Percentiles rank a stretch among this genome's conserved stretches.
Evolutionary conservation across 1,140 invertebrate genomes (phyloP).

Genomic region (Leptopilina clavipes): DNA sequence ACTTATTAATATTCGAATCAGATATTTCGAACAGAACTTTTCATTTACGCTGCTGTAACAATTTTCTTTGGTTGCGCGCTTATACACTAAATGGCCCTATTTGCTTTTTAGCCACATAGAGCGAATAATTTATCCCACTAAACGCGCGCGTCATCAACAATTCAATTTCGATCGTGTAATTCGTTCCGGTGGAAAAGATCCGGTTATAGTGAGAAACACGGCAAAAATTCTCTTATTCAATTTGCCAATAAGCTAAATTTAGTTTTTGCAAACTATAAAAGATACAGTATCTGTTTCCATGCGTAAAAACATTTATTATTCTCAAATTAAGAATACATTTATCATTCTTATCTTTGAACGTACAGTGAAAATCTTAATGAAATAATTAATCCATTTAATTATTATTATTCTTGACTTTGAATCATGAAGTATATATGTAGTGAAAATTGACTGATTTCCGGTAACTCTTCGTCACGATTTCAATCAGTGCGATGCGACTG

Average conservation of each 20-base stretch:
- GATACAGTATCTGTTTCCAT: too few relatives aligned
- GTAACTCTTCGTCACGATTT: too few relatives aligned
- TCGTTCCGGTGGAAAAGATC: conserved; percentile 1
- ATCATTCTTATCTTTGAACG: too few relatives aligned
- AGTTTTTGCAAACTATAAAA: too few relatives aligned
- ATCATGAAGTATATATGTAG: too few relatives aligned
- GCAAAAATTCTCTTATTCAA: background rate
- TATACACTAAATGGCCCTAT: background rate
- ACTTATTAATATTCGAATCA: conserved; percentile 17
- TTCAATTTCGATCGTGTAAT: background rate
- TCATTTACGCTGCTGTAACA: conserved; percentile 20
- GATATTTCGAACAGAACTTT: conserved; percentile 9
- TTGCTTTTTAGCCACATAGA: background rate
- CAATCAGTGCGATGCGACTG: too few relatives aligned
- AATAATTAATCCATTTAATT: too few relatives aligned
- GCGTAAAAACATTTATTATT: too few relatives aligned
- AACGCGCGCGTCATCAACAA: background rate
- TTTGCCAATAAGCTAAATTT: background rate
- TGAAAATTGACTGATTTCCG: too few relatives aligned
- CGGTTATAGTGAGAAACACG: background rate
- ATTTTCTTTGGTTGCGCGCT: background rate
- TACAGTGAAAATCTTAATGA: too few relatives aligned
- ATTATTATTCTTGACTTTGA: too few relatives aligned
- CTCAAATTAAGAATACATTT: too few relatives aligned
- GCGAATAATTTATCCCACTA: conserved; percentile 1